Percentiles rank a stretch among this genome's conserved stretches.
Conservation (phyloP, 2,113 vertebrate species). For the Macroglossus sobrinus region DNA sequence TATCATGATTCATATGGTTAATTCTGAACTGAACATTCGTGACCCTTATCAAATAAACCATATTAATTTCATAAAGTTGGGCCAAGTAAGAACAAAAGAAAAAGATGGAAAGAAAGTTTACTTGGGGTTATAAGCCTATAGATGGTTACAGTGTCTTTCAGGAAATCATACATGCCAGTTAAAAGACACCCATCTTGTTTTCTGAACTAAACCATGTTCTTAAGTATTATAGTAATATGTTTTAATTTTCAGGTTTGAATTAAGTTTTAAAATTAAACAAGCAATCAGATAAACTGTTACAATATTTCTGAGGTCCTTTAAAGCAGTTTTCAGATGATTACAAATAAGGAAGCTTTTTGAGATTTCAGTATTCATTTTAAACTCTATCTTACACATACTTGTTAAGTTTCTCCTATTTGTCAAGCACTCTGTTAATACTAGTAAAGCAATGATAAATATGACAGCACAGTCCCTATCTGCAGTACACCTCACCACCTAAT, state of each 20-base stretch:
- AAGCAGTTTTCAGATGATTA: not conserved
- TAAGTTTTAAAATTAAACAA: not conserved
- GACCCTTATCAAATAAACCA: not conserved
- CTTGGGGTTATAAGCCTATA: not conserved
- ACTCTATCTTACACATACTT: not conserved
- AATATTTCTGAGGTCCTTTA: not conserved
- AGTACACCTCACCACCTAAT: not conserved
- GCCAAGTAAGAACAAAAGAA: not conserved
- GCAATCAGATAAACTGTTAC: not conserved
- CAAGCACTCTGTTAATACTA: not conserved
- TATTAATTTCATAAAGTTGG: constrained; percentile 22
- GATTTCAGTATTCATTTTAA: not conserved
- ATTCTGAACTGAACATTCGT: constrained; percentile 1
- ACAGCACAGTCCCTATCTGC: not conserved
- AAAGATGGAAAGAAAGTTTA: not conserved
- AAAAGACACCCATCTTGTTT: not conserved
- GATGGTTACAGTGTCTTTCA: not conserved
- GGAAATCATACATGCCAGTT: not conserved
- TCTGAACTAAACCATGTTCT: not conserved
- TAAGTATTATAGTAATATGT: not conserved
- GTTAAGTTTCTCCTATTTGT: not conserved
- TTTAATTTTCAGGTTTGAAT: not conserved
- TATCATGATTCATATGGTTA: constrained; percentile 26
- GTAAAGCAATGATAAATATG: not conserved
- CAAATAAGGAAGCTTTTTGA: not conserved